Base-by-base conservation (phyloP, 2,113 vertebrate genomes). In the Esox niger region DNA sequence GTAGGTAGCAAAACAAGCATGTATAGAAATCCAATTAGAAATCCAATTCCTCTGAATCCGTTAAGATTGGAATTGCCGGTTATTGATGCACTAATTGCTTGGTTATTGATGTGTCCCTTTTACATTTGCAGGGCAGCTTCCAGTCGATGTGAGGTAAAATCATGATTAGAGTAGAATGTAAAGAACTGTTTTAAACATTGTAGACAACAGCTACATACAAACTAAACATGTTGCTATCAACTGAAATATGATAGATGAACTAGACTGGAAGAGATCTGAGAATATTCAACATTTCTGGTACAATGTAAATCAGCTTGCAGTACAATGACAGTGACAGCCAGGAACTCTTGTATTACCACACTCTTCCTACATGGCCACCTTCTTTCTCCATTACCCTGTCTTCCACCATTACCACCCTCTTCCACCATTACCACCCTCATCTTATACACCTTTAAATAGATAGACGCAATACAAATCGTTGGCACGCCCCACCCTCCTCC, bases 1-100 rank as follows among this genome's bases (percentile, higher is more conserved):
- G 70, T 63, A 74, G 78, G 83, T 68, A 79, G 79, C 68, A 76
- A 80, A 85, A 83, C 81, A 84, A 84, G 84, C 77, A 82, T 71
- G 65, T 62, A 76, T 59, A 59, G 29, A 59, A 59, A 32, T 32
- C 57, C 59, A 13, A 61, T 35, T 71, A 82, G 68, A 85, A 88
- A 90, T 87, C 77, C 75, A 74, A 88, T 88, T 86, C 60, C 75
- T 83, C 62, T 73, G 77, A 84, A 90, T 88, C 82, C 79, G 83
- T 86, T 85, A 76, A 87, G 87, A 87, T 81, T 81, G 75, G 75
- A 87, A 87, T 82, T 84, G 84, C 80, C 68, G 76, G 70, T 68
- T 88, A 91, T 90, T 83, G 89, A 91, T 78, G 79, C 52, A 86
- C 86, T 91, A 91, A 91, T 88, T 89, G 89, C 85, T 81, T 72